Evolutionary conservation across 2,888 invertebrate genomes (phyloP), one percentile per base, ranked within the genome.

Genomic region (Deroplatys truncata): DNA sequence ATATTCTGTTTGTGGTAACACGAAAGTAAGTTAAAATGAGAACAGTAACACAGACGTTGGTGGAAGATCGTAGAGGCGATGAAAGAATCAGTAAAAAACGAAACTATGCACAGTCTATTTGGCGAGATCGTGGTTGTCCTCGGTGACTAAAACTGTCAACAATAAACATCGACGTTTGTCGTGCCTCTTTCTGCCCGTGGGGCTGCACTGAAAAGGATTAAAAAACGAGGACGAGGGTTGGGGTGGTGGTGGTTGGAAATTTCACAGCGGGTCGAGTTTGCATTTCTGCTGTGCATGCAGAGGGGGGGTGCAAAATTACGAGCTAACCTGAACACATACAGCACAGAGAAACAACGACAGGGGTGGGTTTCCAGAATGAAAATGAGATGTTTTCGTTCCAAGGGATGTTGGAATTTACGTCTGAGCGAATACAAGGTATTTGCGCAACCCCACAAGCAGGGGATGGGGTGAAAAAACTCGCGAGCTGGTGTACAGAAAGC

Each of bases 341-440:
- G 20, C 43, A 28, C 49, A 49, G 28, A 85, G 85, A 25, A 29
- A 86, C 31, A 10, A 56, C 43, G 16, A 28, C 8, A 35, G 85
- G 85, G 31, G 28, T 56, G 29, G 82, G 82, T 82, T 86, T 82
- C 29, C 20, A 86, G 31, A 86, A 86, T 86, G 82, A 82, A 86
- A 86, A 86, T 86, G 56, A 86, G 72, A 86, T 86, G 86, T 72
- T 86, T 15, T 85, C 72, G 86, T 28, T 29, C 25, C n/a, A 35
- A 85, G 85, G 35, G 85, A 85, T 20, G 31, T 49, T 85, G 85
- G 56, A 86, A 82, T 86, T 86, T 72, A 86, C 29, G 86, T 86
- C 20, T 86, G 72, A 82, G 86, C 31, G 86, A 82, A 29, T 72
- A 82, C 86, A 31, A 29, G 82, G 86, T 86, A 86, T 86, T 82